phyloP scores from a whole-genome alignment of 2,113 vertebrate genomes.

The Steatornis caripensis region DNA sequence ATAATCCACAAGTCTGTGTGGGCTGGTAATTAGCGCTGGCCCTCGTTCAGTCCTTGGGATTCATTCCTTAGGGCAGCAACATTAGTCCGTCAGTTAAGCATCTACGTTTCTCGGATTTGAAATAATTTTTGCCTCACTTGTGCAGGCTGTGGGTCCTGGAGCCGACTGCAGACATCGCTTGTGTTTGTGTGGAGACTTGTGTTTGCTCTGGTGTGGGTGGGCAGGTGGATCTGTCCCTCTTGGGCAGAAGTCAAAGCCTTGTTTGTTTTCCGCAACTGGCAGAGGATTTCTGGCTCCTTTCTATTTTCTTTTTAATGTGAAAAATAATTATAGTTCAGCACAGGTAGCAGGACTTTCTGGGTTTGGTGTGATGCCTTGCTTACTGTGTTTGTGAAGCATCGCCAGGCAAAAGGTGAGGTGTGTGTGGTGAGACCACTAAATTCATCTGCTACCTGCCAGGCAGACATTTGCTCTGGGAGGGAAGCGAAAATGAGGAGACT shows the following conservation, averaged over 20 bases:
- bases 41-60: not conserved
- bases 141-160: not conserved
- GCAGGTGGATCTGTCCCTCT: not conserved
- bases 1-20: not conserved
- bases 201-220: not conserved
- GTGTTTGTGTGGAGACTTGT: not conserved
- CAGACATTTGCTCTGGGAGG: not conserved
- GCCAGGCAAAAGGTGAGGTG: not conserved
- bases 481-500: not conserved
- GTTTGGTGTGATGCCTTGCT: not conserved
- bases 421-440: not conserved
- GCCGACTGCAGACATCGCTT: accelerated
- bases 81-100: not conserved
- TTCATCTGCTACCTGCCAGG: not conserved
- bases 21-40: not conserved
- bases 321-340: not conserved
- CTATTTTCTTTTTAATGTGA: not conserved
- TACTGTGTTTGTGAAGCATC: not conserved
- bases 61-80: not conserved
- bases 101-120: not conserved
- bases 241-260: not conserved
- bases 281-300: not conserved
- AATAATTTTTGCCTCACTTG: not conserved
- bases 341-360: not conserved
- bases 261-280: not conserved